Base-by-base conservation (phyloP, 1,140 invertebrate species). In the Zaprionus ornatus region DNA sequence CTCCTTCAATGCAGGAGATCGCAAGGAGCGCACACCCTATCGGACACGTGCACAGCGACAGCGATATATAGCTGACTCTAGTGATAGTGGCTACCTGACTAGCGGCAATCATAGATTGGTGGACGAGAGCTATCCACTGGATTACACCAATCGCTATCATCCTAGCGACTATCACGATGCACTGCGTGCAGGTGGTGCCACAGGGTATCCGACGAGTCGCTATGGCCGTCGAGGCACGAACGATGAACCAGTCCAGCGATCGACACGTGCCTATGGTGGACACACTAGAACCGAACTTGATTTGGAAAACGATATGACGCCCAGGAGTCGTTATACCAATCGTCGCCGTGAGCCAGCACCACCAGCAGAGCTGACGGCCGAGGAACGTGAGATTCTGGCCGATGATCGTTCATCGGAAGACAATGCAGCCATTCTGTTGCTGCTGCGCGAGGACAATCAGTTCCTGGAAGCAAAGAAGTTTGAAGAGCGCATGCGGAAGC, bases 401-500 rank as follows among this genome's bases (percentile, higher is more conserved):
- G 91, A 90, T 68, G 91, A 87, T 75, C 83, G 91, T 0, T 92
- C 91, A 4, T 92, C 91, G 3, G 91, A 91, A 29, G 91, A 92
- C 37, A 92, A 92, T 80, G 90, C 90, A 7, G 91, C 91, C 29
- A 92, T 92, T 21, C 54, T 92, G 13, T 19, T 90, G 77, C 74
- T 86, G 42, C 65, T 92, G 32, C 91, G 70, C 82, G 93, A 82
- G 90, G 93, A 87, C 92, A 94, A 87, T 93, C 93, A 93, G 93
- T 93, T 85, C 92, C 93, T 84, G 91, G 93, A 91, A 55, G 87
- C 91, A 19, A 91, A 91, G 56, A 93, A 94, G 7, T 93, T 96
- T 9, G 93, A 93, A 64, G 96, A 97, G 67, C 93, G 96, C 21
- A 96, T 96, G 88, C 95, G 95, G 15, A 95, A 95, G 75, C 94